Conservation (phyloP, 1,140 invertebrate genomes). For the Nebria ingens region DNA sequence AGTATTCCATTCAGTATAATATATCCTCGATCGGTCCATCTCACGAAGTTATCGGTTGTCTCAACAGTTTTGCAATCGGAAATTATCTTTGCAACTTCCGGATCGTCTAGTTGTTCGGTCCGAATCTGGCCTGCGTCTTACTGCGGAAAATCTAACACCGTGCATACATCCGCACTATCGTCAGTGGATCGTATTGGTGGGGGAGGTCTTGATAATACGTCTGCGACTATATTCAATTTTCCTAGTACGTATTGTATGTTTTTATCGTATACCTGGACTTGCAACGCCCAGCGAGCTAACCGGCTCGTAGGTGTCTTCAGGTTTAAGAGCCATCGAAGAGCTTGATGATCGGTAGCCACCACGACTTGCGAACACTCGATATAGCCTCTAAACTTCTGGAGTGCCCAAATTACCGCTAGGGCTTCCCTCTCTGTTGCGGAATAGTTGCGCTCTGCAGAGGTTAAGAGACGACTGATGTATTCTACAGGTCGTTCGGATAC, state of each 20-base stretch:
- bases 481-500: conserved; percentile 21
- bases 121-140: no score
- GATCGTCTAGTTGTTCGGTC: conserved; percentile 19
- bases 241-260: conserved; percentile 20
- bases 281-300: conserved; percentile 24
- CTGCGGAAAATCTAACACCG: no score
- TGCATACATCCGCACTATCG: conserved; percentile 14
- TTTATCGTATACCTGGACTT: conserved; percentile 23
- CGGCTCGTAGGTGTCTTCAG: conserved; percentile 23
- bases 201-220: conserved; percentile 22
- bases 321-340: conserved; percentile 25
- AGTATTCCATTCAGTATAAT: conserved; percentile 22
- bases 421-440: conserved; percentile 30
- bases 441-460: conserved; percentile 29
- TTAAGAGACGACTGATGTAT: conserved; percentile 32
- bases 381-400: conserved; percentile 30
- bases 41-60: conserved; percentile 15
- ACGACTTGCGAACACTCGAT: conserved; percentile 26
- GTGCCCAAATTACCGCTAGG: conserved; percentile 35
- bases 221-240: conserved; percentile 17
- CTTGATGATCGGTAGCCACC: conserved; percentile 25
- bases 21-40: conserved; percentile 16
- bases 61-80: conserved; percentile 16
- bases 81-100: conserved; percentile 17
- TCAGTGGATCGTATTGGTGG: no score